Evolutionary conservation across 2,888 invertebrate genomes (phyloP), one percentile per base, ranked within the genome.

Genomic region (Pristionchus mayeri): DNA sequence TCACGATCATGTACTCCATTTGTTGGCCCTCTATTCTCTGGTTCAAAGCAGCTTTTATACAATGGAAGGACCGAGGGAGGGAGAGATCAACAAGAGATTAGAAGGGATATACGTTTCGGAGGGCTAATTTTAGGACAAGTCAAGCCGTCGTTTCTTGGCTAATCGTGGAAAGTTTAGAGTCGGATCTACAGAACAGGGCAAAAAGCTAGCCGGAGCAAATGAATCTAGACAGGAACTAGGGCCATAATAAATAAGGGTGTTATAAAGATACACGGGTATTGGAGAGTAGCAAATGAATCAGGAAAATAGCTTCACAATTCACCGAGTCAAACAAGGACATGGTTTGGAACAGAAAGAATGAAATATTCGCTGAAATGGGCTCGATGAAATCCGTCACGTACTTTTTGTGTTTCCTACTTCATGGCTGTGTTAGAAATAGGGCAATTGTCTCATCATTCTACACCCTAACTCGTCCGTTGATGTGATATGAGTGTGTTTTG

Each of bases 391-490:
- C 97, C 88, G 99, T 94, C 92, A 98, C 97, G 93, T 97, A 97
- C 87, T 98, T 95, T 93, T 99, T 98, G 94, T 99, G 98, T 94
- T 98, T 98, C 85, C 98, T 95, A 50, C 37, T 18, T n/a, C n/a
- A n/a, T n/a, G n/a, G n/a, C n/a, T n/a, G n/a, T n/a, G n/a, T n/a
- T n/a, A n/a, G n/a, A n/a, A n/a, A n/a, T n/a, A n/a, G n/a, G n/a
- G n/a, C n/a, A n/a, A n/a, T n/a, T n/a, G n/a, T n/a, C n/a, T n/a
- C n/a, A n/a, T n/a, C n/a, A n/a, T n/a, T n/a, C n/a, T n/a, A n/a
- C n/a, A n/a, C n/a, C n/a, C n/a, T n/a, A n/a, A n/a, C n/a, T n/a
- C n/a, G n/a, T n/a, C n/a, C n/a, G n/a, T n/a, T n/a, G n/a, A n/a
- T n/a, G n/a, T n/a, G n/a, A n/a, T n/a, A n/a, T n/a, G n/a, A n/a